These are phyloP conservation scores for Glaucidium brasilianum DNA, from an alignment of 2,113 vertebrate species.

Conservation along the genomic window DNA sequence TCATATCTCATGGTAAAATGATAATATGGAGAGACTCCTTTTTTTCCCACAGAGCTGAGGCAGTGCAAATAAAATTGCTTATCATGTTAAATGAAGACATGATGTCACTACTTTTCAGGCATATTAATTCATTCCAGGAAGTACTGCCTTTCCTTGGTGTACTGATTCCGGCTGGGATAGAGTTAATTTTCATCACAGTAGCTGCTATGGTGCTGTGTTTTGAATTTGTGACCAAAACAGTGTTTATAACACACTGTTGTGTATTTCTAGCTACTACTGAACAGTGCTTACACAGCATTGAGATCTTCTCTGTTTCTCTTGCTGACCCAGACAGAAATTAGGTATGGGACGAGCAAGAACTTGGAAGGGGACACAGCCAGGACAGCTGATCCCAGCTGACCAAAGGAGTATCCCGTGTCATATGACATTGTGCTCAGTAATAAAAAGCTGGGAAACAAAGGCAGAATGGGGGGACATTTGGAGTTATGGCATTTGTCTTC, in stretches of 20 bases:
- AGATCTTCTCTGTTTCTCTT: background rate
- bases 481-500: background rate
- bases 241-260: background rate
- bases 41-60: background rate
- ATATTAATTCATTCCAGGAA: background rate
- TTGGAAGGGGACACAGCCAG: background rate
- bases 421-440: background rate
- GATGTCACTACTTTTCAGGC: background rate
- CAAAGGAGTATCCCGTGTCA: background rate
- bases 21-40: background rate
- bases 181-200: background rate
- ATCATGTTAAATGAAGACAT: background rate
- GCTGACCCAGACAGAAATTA: background rate
- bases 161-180: background rate
- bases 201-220: background rate
- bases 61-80: background rate
- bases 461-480: background rate
- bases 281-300: background rate
- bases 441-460: background rate
- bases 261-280: background rate
- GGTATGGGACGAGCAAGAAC: background rate
- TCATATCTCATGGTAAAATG: background rate
- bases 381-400: rapidly evolving
- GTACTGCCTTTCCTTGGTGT: background rate
- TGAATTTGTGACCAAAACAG: background rate